phyloP scores from a whole-genome alignment of 2,797 vertebrate species.

The Sciurus vulgaris region DNA sequence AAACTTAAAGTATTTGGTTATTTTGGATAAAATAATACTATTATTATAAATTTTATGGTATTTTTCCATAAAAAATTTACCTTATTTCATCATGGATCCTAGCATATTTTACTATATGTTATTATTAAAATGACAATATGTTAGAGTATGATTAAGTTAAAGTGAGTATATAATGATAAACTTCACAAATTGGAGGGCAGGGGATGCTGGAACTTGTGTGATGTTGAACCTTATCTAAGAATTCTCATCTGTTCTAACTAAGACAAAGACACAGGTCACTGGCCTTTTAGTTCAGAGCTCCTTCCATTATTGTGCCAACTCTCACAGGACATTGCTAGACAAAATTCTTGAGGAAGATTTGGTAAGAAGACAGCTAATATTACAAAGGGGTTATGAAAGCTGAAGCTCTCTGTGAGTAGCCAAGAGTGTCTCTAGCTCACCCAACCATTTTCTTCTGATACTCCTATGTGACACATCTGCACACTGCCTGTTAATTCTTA shows the following conservation, averaged over 20 bases:
- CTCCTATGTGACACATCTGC: background rate
- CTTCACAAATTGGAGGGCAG: background rate
- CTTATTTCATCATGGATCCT: background rate
- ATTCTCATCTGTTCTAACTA: conserved; percentile 11
- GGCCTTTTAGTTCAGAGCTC: background rate
- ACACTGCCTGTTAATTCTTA: background rate
- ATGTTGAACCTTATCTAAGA: background rate
- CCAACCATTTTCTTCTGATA: background rate
- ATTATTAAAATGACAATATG: conserved; percentile 30
- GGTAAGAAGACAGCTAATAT: background rate
- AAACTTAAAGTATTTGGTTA: conserved; percentile 13
- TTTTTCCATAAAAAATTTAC: conserved; percentile 4
- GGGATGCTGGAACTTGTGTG: background rate
- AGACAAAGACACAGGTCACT: background rate
- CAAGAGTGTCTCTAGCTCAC: background rate
- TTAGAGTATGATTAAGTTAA: background rate
- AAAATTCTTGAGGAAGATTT: background rate
- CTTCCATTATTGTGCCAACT: background rate
- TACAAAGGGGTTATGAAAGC: background rate
- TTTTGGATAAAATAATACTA: conserved; percentile 28
- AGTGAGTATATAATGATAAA: background rate
- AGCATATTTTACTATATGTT: background rate
- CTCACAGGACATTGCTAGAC: background rate
- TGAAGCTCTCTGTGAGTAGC: background rate
- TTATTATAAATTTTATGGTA: background rate